These are phyloP conservation scores for Pectinophora gossypiella DNA, from an alignment of 1,140 invertebrate genomes.

Conservation along the genomic window DNA sequence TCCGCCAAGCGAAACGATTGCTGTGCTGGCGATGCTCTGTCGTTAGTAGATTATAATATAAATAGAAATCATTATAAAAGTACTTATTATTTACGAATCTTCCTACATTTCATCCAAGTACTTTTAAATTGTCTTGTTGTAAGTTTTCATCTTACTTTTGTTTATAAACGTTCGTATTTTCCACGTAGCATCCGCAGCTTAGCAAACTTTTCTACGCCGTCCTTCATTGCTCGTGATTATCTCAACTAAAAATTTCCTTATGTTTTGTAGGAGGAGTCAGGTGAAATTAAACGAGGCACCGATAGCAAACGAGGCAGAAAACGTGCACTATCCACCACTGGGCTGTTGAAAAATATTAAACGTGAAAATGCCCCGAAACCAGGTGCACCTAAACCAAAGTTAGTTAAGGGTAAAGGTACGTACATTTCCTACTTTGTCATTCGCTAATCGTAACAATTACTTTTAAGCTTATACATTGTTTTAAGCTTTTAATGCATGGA, in stretches of 20 bases:
- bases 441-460: no score
- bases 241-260: neutral
- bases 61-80: neutral
- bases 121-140: no score
- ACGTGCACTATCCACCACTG: conserved; percentile 45
- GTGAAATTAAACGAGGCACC: conserved; percentile 19
- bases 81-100: neutral
- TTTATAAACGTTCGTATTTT: no score
- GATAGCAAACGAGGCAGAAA: conserved; percentile 48
- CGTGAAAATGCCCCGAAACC: conserved; percentile 22
- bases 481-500: no score
- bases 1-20: neutral
- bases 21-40: neutral
- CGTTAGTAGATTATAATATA: neutral
- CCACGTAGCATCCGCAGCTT: no score
- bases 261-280: conserved; percentile 30
- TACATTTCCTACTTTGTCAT: no score
- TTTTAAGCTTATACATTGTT: no score
- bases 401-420: conserved; percentile 37
- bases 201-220: neutral
- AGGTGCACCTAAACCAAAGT: conserved; percentile 27
- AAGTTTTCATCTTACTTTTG: no score
- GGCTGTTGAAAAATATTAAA: conserved; percentile 27
- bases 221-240: neutral
- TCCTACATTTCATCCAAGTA: no score